phyloP scores from a whole-genome alignment of 2,797 vertebrate genomes.

The Hirundo rustica region DNA sequence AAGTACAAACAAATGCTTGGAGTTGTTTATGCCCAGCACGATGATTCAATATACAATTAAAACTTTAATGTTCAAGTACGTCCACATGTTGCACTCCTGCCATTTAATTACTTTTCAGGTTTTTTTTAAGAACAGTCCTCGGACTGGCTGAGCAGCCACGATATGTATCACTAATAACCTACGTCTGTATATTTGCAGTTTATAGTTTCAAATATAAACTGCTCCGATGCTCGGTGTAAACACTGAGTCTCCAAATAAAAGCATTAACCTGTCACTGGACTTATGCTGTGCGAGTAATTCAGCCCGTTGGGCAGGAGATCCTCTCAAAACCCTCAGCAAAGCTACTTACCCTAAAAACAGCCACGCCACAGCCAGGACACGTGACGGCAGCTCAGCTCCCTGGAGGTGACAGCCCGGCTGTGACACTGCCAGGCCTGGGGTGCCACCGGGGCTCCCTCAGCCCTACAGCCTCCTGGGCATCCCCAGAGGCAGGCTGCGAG shows the following conservation, averaged over 20 bases:
- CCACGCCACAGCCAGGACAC: background rate
- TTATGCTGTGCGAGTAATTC: background rate
- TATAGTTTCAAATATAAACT: background rate
- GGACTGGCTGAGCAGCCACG: background rate
- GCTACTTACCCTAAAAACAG: conserved; percentile 25
- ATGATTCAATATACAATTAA: background rate
- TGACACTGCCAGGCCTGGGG: background rate
- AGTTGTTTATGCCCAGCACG: background rate
- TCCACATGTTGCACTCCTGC: background rate
- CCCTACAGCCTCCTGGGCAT: accelerated
- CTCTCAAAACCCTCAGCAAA: conserved; percentile 42
- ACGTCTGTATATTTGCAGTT: background rate
- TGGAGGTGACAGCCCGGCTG: background rate
- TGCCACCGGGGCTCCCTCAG: accelerated
- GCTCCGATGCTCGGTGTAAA: background rate
- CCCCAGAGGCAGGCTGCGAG: accelerated
- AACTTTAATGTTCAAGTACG: background rate
- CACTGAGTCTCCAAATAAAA: background rate
- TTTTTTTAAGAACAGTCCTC: background rate
- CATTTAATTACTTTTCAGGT: background rate
- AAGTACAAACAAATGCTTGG: background rate
- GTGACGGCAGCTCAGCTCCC: background rate
- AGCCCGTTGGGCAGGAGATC: background rate
- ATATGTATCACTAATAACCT: background rate
- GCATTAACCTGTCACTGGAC: background rate